These are phyloP conservation scores for Hedychridium roseum DNA, from an alignment of 2,888 invertebrate species.

Conservation along the genomic window DNA sequence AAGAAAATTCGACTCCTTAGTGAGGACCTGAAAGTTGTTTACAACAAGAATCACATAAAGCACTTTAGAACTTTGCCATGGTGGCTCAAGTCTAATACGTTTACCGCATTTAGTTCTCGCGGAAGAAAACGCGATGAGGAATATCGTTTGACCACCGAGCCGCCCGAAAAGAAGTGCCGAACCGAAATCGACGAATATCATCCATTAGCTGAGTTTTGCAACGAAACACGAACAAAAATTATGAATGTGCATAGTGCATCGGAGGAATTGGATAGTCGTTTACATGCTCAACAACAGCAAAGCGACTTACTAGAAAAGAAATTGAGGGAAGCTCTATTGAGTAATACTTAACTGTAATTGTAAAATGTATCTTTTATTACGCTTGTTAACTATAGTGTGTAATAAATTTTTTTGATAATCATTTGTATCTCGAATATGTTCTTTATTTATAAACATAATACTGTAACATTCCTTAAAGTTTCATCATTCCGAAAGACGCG, in stretches of 20 bases:
- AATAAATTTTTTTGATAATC: too few relatives aligned
- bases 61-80: constrained; percentile 68
- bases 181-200: constrained; percentile 15
- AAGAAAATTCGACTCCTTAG: constrained; percentile 45
- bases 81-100: constrained; percentile 66
- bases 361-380: too few relatives aligned
- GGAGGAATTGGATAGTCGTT: constrained; percentile 64
- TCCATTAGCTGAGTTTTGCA: constrained; percentile 31
- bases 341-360: too few relatives aligned
- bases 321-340: constrained; percentile 63
- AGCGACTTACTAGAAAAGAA: constrained; percentile 66
- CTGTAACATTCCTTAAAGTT: too few relatives aligned
- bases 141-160: constrained; percentile 1
- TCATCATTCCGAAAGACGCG: too few relatives aligned
- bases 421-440: too few relatives aligned
- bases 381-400: too few relatives aligned
- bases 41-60: constrained; percentile 67
- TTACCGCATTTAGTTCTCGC: constrained; percentile 34
- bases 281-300: constrained; percentile 65
- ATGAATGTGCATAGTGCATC: constrained; percentile 42
- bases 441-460: too few relatives aligned
- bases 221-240: constrained; percentile 20
- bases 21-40: constrained; percentile 65
- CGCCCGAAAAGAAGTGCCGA: constrained; percentile 15
- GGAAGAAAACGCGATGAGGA: constrained; percentile 2